Percentiles rank a stretch among this genome's conserved stretches.
These are phyloP conservation scores for Orchesellides sinensis DNA, from an alignment of 2,888 invertebrate species.

Conservation along the genomic window DNA sequence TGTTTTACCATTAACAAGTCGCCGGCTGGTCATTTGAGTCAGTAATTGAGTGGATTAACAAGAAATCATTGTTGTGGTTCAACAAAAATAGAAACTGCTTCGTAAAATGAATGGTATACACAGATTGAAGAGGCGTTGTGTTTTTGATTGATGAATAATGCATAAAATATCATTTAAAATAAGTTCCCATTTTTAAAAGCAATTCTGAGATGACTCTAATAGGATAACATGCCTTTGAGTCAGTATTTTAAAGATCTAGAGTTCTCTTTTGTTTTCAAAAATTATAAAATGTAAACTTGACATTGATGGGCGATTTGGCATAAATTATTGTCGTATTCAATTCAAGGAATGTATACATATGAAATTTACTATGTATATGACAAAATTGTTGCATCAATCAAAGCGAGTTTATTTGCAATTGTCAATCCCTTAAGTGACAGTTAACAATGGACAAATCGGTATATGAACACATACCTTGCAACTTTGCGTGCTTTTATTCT, in stretches of 20 bases:
- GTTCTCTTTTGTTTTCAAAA: too few relatives aligned
- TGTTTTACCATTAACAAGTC: neutral
- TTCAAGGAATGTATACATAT: neutral
- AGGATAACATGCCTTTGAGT: too few relatives aligned
- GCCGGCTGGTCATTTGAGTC: neutral
- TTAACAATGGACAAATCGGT: neutral
- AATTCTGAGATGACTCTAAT: neutral
- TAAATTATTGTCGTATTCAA: neutral
- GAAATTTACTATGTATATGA: too few relatives aligned
- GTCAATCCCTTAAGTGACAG: neutral
- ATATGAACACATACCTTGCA: too few relatives aligned
- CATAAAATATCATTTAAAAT: neutral
- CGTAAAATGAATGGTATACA: neutral
- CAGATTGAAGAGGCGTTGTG: neutral
- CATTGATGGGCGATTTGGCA: conserved; percentile 16
- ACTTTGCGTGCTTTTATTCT: neutral
- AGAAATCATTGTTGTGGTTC: conserved; percentile 6
- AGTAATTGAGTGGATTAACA: conserved; percentile 34
- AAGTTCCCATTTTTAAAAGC: neutral
- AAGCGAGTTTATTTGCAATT: neutral
- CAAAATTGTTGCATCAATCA: too few relatives aligned
- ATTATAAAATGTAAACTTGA: conserved; percentile 21
- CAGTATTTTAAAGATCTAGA: too few relatives aligned
- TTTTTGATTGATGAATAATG: neutral
- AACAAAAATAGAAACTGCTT: neutral